Percentiles rank a stretch among this genome's conserved stretches.
phyloP scores from a whole-genome alignment of 2,888 invertebrate species.

The Argyra leucocephala region DNA sequence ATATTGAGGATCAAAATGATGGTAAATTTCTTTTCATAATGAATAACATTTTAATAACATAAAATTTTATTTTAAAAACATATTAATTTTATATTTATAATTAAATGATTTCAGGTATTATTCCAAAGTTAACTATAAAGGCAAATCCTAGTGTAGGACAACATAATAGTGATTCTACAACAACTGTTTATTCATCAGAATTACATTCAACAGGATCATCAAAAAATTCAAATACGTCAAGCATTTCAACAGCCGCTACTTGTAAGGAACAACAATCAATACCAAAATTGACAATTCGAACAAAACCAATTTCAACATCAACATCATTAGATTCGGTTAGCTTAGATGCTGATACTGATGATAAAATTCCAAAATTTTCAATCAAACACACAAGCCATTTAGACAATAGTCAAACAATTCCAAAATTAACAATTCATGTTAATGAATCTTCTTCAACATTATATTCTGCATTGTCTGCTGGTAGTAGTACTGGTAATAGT shows the following conservation, averaged over 20 bases:
- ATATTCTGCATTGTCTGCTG: not conserved
- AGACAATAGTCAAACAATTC: slow-evolving; percentile 31
- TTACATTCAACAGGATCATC: not conserved
- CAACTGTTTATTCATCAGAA: not conserved
- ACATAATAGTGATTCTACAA: not conserved
- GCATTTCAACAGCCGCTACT: slow-evolving; percentile 1
- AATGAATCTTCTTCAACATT: slow-evolving; percentile 31
- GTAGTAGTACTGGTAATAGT: slow-evolving; percentile 26
- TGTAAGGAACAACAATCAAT: slow-evolving; percentile 14
- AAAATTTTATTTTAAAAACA: too few relatives aligned
- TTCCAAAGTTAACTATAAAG: slow-evolving; percentile 33
- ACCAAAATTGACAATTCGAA: slow-evolving; percentile 23
- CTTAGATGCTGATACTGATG: not conserved
- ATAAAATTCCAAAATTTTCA: slow-evolving; percentile 26
- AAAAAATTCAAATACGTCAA: not conserved
- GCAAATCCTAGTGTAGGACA: not conserved
- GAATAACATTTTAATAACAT: too few relatives aligned
- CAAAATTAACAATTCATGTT: slow-evolving; percentile 47
- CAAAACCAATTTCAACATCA: slow-evolving; percentile 16
- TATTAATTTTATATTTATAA: not conserved
- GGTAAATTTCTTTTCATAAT: not conserved
- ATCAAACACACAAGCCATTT: slow-evolving; percentile 22
- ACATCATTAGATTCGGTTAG: not conserved
- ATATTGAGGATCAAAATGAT: slow-evolving; percentile 10
- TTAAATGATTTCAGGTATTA: not conserved